Evolutionary conservation across 2,888 invertebrate genomes (phyloP).

Genomic region (Brassicogethes aeneus): DNA sequence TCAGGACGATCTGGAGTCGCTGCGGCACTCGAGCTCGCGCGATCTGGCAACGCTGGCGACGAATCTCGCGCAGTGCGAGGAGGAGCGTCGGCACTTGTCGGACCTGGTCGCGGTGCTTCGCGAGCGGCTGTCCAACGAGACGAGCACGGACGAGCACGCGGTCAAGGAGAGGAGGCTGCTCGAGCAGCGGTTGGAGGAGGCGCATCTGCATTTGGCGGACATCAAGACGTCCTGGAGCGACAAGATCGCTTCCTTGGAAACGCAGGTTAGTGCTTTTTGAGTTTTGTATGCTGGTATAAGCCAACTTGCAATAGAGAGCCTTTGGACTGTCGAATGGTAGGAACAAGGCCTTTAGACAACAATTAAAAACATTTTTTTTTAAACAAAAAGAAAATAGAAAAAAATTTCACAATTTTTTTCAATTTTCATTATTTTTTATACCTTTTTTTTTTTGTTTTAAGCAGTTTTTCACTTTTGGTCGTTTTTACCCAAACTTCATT

Average conservation of each 20-base stretch:
- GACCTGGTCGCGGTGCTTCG: slow-evolving; percentile 51
- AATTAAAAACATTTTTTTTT: background rate
- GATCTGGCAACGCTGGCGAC: slow-evolving; percentile 61
- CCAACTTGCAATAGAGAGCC: no score
- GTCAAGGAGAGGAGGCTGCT: slow-evolving; percentile 57
- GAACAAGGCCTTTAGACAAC: no score
- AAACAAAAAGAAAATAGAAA: no score
- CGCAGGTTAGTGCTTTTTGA: no score
- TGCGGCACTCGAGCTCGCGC: slow-evolving; percentile 64
- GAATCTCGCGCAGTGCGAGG: slow-evolving; percentile 63
- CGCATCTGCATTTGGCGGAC: slow-evolving; percentile 77
- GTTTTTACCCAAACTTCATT: no score
- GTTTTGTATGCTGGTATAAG: no score
- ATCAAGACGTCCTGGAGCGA: slow-evolving; percentile 90
- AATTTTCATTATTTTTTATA: no score
- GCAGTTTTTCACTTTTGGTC: no score
- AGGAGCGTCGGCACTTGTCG: slow-evolving; percentile 63
- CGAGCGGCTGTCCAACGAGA: slow-evolving; percentile 39
- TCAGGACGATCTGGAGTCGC: slow-evolving; percentile 71
- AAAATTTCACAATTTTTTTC: no score
- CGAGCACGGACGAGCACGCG: slow-evolving; percentile 46
- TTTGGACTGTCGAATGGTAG: no score
- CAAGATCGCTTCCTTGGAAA: slow-evolving; percentile 79
- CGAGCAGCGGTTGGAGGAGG: slow-evolving; percentile 72
- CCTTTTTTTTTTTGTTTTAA: no score